These are phyloP conservation scores for Hylaea fasciaria DNA, from an alignment of 2,888 invertebrate species.

Conservation along the genomic window DNA sequence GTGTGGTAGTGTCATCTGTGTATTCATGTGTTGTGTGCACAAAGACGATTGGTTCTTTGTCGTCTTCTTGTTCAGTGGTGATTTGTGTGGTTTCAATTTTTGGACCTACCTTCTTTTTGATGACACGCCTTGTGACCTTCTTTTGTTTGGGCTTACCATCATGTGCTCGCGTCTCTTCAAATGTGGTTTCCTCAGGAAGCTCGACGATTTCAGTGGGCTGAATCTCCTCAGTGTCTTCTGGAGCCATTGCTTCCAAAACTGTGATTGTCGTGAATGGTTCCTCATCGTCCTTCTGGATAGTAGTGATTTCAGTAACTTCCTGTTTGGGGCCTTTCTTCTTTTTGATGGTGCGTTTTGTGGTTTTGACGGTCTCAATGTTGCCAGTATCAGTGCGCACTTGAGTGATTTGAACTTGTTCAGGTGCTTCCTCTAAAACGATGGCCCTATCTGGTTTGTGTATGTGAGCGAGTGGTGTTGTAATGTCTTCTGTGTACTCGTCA, in stretches of 20 bases:
- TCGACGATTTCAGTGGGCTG: not conserved
- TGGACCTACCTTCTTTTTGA: slow-evolving; percentile 21
- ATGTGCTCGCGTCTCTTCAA: not conserved
- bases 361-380: no score
- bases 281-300: not conserved
- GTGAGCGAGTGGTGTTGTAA: no score
- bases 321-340: no score
- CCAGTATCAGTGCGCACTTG: no score
- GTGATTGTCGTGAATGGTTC: not conserved
- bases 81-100: not conserved
- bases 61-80: not conserved
- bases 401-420: no score
- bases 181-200: not conserved
- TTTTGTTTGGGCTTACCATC: slow-evolving; percentile 19
- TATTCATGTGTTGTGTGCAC: no score
- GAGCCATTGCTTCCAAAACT: not conserved
- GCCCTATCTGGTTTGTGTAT: no score
- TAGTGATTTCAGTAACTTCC: no score
- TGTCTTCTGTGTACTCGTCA: no score
- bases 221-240: not conserved
- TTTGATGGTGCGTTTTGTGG: no score
- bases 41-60: not conserved
- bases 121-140: slow-evolving; percentile 26
- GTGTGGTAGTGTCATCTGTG: no score
- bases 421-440: no score